phyloP scores from a whole-genome alignment of 2,888 invertebrate species.

The Polyommatus iphigenia region DNA sequence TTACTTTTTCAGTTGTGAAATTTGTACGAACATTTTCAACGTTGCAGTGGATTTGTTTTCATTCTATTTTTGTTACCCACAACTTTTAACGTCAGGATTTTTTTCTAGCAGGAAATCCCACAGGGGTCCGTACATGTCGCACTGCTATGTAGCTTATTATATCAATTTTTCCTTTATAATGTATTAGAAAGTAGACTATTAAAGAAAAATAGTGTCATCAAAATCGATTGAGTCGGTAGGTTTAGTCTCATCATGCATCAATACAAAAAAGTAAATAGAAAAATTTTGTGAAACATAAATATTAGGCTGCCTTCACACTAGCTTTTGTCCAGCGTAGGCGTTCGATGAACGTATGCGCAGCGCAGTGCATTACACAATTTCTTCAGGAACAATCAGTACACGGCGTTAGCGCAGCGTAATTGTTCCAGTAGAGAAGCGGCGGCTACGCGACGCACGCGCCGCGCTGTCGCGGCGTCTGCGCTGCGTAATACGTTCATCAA shows the following conservation, averaged over 20 bases:
- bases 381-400: no score
- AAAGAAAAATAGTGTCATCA: not conserved
- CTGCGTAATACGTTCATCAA: no score
- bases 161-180: not conserved
- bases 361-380: no score
- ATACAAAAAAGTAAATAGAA: not conserved
- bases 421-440: no score
- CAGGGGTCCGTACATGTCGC: not conserved
- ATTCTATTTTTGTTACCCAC: not conserved
- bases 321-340: no score
- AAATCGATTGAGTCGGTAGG: not conserved
- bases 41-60: slow-evolving; percentile 5
- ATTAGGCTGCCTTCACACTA: no score
- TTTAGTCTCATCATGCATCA: not conserved
- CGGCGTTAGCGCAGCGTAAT: no score
- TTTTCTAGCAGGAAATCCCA: not conserved
- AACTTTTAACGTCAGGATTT: not conserved
- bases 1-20: slow-evolving; percentile 10
- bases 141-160: not conserved
- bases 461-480: no score
- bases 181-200: no score
- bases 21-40: not conserved
- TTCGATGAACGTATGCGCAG: no score
- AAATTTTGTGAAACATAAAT: not conserved
- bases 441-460: no score